These are phyloP conservation scores for Kryphioiulus occultus DNA, from an alignment of 2,888 invertebrate species.

Conservation along the genomic window DNA sequence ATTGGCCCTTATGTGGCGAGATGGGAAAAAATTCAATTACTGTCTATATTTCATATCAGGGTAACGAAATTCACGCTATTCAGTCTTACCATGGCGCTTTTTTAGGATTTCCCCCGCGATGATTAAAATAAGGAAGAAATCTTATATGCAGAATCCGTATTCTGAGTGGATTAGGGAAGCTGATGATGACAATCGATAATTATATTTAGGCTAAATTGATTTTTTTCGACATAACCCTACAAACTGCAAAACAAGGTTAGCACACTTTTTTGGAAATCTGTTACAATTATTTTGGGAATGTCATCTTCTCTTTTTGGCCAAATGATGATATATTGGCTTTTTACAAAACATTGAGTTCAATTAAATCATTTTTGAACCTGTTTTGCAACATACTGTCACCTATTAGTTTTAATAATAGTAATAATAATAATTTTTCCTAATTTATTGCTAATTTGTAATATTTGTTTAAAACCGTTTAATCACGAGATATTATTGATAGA, in stretches of 20 bases:
- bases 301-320: too few relatives aligned
- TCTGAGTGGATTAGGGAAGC: background rate
- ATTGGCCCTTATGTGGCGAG: constrained; percentile 21
- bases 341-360: too few relatives aligned
- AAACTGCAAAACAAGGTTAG: background rate
- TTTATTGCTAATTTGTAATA: too few relatives aligned
- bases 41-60: constrained; percentile 11
- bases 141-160: background rate
- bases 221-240: background rate
- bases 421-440: too few relatives aligned
- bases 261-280: too few relatives aligned
- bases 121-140: constrained; percentile 18
- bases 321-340: too few relatives aligned
- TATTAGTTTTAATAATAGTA: too few relatives aligned
- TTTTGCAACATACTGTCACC: too few relatives aligned
- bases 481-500: too few relatives aligned
- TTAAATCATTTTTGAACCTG: too few relatives aligned
- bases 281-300: background rate
- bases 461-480: too few relatives aligned
- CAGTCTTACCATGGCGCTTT: background rate
- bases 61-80: constrained; percentile 8
- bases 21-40: constrained; percentile 6
- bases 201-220: background rate
- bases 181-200: background rate
- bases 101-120: background rate